A percentile compares a stretch with the other conserved stretches of the same genome.
phyloP scores from a whole-genome alignment of 2,888 invertebrate species.

The Hydropsyche betteni region DNA sequence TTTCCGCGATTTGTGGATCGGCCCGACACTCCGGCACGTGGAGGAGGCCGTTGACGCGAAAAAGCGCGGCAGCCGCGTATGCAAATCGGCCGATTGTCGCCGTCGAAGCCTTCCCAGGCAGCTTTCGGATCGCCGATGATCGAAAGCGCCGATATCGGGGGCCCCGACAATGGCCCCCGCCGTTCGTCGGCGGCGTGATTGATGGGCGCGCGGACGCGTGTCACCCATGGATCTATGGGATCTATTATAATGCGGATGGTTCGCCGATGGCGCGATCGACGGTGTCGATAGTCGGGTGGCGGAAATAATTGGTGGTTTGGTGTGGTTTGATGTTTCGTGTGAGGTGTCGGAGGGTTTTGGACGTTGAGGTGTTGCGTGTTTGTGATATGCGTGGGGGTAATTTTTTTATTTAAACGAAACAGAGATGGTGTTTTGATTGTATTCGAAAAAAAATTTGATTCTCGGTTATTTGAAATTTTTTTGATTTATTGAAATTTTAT shows the following conservation, averaged over 20 bases:
- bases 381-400: too few species aligned
- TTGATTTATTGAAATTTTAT: too few species aligned
- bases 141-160: neutral
- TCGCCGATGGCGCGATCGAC: neutral
- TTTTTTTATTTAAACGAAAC: too few species aligned
- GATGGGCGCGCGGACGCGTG: slow-evolving; percentile 21
- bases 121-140: neutral
- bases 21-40: neutral
- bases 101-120: neutral
- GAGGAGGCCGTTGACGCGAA: neutral
- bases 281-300: neutral
- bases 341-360: neutral
- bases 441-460: too few species aligned
- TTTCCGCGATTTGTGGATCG: neutral
- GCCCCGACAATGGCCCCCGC: slow-evolving; percentile 26
- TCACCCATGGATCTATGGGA: slow-evolving; percentile 13
- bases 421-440: too few species aligned
- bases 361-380: too few species aligned
- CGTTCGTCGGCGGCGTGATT: neutral
- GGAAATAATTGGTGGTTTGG: too few species aligned
- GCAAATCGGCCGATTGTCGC: slow-evolving; percentile 29
- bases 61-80: slow-evolving; percentile 10
- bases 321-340: neutral
- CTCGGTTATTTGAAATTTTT: too few species aligned
- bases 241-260: neutral